These are phyloP conservation scores for Channa maculata DNA, from an alignment of 2,113 vertebrate genomes.

Conservation along the genomic window DNA sequence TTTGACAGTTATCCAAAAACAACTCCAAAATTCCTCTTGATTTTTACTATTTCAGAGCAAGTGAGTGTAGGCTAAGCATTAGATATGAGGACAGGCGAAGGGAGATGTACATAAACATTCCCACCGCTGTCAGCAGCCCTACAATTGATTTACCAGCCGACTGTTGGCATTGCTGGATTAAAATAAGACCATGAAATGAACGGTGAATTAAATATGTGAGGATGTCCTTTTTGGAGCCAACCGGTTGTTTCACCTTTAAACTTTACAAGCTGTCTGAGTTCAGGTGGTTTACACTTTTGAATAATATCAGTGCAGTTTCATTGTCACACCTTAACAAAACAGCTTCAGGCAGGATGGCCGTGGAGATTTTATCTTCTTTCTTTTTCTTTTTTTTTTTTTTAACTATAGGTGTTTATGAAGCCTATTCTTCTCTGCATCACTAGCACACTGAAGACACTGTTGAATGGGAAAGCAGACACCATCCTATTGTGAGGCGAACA, in stretches of 20 bases:
- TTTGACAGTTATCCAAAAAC: constrained; percentile 81
- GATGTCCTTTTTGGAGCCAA: constrained; percentile 12
- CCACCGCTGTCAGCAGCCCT: constrained; percentile 66
- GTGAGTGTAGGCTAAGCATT: constrained; percentile 72
- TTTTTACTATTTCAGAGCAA: constrained; percentile 65
- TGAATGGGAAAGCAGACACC: constrained; percentile 81
- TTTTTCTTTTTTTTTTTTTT: neutral
- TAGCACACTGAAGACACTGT: constrained; percentile 43
- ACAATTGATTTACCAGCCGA: constrained; percentile 66
- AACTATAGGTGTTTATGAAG: constrained; percentile 49
- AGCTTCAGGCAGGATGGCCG: constrained; percentile 37
- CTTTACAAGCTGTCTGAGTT: constrained; percentile 21
- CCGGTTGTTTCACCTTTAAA: constrained; percentile 17
- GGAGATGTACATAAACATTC: constrained; percentile 76
- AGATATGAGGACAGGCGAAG: constrained; percentile 72
- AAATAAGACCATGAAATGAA: constrained; percentile 45
- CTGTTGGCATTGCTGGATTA: constrained; percentile 41
- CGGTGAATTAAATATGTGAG: constrained; percentile 11
- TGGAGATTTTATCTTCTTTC: constrained; percentile 15
- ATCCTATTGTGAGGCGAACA: constrained; percentile 64
- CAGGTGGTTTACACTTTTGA: constrained; percentile 33
- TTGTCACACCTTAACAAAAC: constrained; percentile 60
- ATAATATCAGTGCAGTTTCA: constrained; percentile 29
- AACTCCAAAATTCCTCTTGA: constrained; percentile 81
- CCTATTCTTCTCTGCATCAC: constrained; percentile 43